These are phyloP conservation scores for Mongoloraphidia duomilia DNA, from an alignment of 2,888 invertebrate genomes.

Conservation along the genomic window DNA sequence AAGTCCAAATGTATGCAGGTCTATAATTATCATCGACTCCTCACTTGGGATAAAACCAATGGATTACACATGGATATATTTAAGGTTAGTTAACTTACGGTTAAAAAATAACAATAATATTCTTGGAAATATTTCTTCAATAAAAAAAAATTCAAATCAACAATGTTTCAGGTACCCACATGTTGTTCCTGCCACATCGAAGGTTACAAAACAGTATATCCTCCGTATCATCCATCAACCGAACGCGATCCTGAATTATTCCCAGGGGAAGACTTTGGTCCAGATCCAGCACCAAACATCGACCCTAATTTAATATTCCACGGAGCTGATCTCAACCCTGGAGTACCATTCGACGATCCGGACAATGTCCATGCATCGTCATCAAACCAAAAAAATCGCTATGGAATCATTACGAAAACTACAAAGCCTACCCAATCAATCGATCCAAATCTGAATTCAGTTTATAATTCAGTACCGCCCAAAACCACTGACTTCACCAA, in stretches of 20 bases:
- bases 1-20: constrained; percentile 71
- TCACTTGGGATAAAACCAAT: constrained; percentile 68
- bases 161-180: constrained; percentile 45
- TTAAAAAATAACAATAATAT: not conserved
- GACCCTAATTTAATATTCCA: constrained; percentile 7
- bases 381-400: too few species aligned
- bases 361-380: not conserved
- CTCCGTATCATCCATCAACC: constrained; percentile 41
- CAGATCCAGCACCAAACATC: constrained; percentile 16
- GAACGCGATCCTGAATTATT: constrained; percentile 38
- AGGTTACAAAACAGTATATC: constrained; percentile 55
- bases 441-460: not conserved
- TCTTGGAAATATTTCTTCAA: not conserved
- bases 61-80: constrained; percentile 75
- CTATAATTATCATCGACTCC: constrained; percentile 65
- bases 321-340: constrained; percentile 9
- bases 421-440: not conserved
- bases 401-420: too few species aligned
- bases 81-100: constrained; percentile 36
- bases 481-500: too few species aligned
- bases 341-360: constrained; percentile 9
- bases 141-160: not conserved
- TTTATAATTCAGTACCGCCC: too few species aligned
- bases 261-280: constrained; percentile 37
- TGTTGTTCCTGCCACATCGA: constrained; percentile 73